Conservation (phyloP, 1,140 invertebrate genomes). For the Tetragonula clypearis region DNA sequence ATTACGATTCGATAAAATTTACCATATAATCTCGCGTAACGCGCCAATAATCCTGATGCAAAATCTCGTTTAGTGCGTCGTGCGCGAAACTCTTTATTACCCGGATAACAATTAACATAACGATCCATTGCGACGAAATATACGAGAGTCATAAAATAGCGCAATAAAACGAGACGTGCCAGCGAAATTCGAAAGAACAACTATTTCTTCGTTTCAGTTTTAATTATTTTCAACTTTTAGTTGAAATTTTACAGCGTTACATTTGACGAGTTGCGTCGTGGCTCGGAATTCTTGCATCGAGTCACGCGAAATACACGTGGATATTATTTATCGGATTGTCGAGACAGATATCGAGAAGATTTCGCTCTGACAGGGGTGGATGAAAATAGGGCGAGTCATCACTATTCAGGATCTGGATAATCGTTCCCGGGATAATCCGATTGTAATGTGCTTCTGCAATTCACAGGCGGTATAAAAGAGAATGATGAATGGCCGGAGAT, state of each 20-base stretch:
- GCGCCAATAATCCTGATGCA: not conserved
- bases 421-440: constrained; percentile 2
- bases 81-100: not conserved
- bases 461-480: not conserved
- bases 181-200: no score
- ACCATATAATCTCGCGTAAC: not conserved
- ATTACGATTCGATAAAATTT: not conserved
- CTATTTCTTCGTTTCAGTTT: no score
- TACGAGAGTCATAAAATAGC: no score
- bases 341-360: not conserved
- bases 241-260: no score
- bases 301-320: not conserved
- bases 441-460: not conserved
- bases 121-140: not conserved
- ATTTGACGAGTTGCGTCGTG: no score
- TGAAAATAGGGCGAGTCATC: no score
- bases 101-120: not conserved
- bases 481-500: not conserved
- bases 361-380: no score
- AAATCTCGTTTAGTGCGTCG: not conserved
- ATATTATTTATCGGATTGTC: not conserved
- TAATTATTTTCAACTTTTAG: no score
- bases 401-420: not conserved
- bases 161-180: no score
- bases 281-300: no score